Evolutionary conservation across 2,797 vertebrate species (phyloP).

Genomic region (Psittacula echo): DNA sequence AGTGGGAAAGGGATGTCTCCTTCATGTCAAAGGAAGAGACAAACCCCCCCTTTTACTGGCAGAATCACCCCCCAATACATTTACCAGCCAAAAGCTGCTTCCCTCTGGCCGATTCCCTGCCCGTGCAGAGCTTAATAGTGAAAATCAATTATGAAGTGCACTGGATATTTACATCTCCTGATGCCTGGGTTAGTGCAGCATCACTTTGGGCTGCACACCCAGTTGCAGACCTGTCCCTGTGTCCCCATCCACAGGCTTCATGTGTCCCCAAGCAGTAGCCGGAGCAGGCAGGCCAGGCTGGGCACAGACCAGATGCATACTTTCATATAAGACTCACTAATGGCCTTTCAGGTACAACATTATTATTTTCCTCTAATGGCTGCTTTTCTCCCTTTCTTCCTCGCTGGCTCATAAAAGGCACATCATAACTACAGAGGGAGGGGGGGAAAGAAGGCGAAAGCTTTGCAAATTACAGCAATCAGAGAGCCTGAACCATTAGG

Average conservation of each 20-base stretch:
- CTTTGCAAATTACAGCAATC: constrained; percentile 79
- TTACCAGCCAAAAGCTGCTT: not conserved
- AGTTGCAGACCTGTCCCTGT: not conserved
- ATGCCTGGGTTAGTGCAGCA: not conserved
- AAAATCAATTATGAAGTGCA: not conserved
- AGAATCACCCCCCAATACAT: not conserved
- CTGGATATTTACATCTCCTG: not conserved
- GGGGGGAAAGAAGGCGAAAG: constrained; percentile 17
- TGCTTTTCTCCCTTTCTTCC: constrained; percentile 60
- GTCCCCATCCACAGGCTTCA: not conserved
- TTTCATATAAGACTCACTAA: constrained; percentile 78
- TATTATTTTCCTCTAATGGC: constrained; percentile 92
- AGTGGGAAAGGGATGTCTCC: not conserved
- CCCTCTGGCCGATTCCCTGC: not conserved
- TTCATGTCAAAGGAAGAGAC: not conserved
- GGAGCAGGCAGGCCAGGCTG: not conserved
- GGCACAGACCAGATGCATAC: constrained; percentile 70
- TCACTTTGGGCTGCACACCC: not conserved
- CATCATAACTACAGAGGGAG: constrained; percentile 54
- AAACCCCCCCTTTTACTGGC: not conserved
- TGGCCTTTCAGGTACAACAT: constrained; percentile 89
- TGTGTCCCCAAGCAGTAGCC: rapidly evolving
- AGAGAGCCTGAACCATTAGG: constrained; percentile 72
- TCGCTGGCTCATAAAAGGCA: constrained; percentile 67
- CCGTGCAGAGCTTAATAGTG: not conserved